Percentiles rank a stretch among this genome's conserved stretches.
phyloP scores from a whole-genome alignment of 2,888 invertebrate genomes.

The Drosophila nigricruria region DNA sequence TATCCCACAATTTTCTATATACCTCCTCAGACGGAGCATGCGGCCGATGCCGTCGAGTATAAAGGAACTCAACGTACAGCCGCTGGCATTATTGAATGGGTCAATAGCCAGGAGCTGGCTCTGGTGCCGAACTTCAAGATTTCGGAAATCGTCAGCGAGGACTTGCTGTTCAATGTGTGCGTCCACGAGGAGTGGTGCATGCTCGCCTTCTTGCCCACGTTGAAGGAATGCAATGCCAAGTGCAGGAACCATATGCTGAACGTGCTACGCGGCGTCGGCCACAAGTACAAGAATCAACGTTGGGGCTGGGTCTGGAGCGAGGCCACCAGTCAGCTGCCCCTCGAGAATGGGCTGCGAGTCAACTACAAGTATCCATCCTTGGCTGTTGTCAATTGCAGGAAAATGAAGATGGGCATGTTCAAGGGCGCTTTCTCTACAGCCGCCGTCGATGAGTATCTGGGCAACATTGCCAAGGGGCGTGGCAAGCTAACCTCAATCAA shows the following conservation, averaged over 20 bases:
- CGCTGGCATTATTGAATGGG: background rate
- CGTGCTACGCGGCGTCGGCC: background rate
- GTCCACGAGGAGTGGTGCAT: constrained; percentile 12
- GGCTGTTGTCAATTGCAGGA: constrained; percentile 13
- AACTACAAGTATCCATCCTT: background rate
- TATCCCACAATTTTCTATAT: constrained; percentile 18
- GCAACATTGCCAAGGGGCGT: background rate
- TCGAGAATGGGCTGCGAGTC: constrained; percentile 5
- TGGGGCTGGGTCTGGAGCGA: constrained; percentile 29
- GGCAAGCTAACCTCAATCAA: background rate
- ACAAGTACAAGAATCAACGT: background rate
- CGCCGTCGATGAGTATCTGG: background rate
- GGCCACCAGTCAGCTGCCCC: background rate
- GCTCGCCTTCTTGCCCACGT: constrained; percentile 15
- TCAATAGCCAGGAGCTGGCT: background rate
- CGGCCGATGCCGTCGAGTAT: background rate
- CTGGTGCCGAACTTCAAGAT: background rate
- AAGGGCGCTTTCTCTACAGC: background rate
- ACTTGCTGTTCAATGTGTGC: background rate
- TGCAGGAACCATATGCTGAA: constrained; percentile 14
- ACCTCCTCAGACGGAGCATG: background rate
- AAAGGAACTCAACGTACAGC: background rate
- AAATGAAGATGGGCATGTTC: background rate
- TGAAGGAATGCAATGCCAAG: constrained; percentile 5
- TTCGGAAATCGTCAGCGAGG: constrained; percentile 4